Conservation (phyloP, 1,140 invertebrate genomes). For the Camponotus pennsylvanicus region DNA sequence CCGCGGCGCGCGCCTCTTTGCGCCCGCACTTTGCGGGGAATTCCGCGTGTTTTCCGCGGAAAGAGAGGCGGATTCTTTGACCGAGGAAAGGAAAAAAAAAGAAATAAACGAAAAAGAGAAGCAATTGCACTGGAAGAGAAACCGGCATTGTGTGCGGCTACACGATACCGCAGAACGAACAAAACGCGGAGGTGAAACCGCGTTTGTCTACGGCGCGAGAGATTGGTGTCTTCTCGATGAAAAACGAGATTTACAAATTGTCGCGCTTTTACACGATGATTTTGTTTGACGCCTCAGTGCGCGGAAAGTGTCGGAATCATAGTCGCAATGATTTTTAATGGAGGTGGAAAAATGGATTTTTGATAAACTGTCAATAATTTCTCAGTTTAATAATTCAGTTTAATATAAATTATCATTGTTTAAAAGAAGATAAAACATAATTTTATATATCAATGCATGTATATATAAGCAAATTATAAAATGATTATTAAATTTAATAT, state of each 20-base stretch:
- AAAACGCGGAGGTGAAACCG: constrained; percentile 67
- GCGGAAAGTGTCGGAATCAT: constrained; percentile 28
- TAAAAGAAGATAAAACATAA: neutral
- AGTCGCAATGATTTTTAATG: constrained; percentile 22
- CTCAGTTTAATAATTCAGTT: neutral
- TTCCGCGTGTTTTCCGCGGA: constrained; percentile 70
- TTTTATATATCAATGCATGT: too few species aligned
- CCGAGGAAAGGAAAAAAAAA: constrained; percentile 8
- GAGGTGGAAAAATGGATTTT: neutral
- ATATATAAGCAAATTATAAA: neutral
- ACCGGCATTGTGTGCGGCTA: constrained; percentile 61
- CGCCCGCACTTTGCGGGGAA: constrained; percentile 72
- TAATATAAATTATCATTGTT: neutral
- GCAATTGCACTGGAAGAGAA: constrained; percentile 55
- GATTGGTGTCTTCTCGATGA: constrained; percentile 49
- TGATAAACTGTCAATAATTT: neutral
- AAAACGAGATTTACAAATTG: constrained; percentile 63
- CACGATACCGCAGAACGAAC: constrained; percentile 59
- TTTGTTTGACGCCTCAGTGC: constrained; percentile 38
- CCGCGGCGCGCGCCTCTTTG: constrained; percentile 71
- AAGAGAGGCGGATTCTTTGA: constrained; percentile 67
- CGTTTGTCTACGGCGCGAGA: constrained; percentile 22
- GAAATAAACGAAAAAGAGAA: constrained; percentile 17
- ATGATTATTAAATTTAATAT: neutral
- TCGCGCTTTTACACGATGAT: constrained; percentile 53